A percentile compares a stretch with the other conserved stretches of the same genome.
These are phyloP conservation scores for Ancistrus triradiatus DNA, from an alignment of 2,113 vertebrate species.

Conservation along the genomic window DNA sequence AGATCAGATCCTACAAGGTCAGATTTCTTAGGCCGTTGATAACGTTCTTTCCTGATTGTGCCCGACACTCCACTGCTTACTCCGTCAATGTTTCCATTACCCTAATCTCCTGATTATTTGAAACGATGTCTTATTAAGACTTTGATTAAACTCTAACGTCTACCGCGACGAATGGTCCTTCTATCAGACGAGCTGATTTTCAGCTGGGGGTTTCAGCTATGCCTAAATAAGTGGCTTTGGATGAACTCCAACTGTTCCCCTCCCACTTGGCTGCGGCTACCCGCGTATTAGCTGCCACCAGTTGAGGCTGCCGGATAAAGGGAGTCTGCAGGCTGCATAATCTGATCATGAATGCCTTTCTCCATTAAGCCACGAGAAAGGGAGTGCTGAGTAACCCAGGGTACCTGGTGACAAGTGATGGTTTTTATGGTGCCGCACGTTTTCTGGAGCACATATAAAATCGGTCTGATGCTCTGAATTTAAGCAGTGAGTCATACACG, in stretches of 20 bases:
- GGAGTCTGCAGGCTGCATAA: slow-evolving; percentile 25
- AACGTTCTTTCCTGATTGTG: neutral
- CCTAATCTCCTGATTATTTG: slow-evolving; percentile 17
- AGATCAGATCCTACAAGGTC: slow-evolving; percentile 87
- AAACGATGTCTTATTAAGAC: slow-evolving; percentile 30
- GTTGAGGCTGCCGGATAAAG: slow-evolving; percentile 30
- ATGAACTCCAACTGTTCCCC: slow-evolving; percentile 44
- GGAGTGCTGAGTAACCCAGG: slow-evolving; percentile 21
- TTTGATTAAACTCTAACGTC: too few species aligned
- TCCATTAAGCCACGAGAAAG: slow-evolving; percentile 37
- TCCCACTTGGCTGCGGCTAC: slow-evolving; percentile 32
- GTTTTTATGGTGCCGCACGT: slow-evolving; percentile 2
- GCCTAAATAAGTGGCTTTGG: slow-evolving; percentile 41
- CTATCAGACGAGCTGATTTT: too few species aligned
- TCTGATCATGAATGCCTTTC: slow-evolving; percentile 37
- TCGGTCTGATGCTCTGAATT: neutral
- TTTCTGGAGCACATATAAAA: neutral
- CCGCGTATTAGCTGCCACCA: slow-evolving; percentile 30
- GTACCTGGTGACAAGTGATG: slow-evolving; percentile 30
- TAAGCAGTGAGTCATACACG: slow-evolving; percentile 18
- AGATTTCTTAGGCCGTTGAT: slow-evolving; percentile 23
- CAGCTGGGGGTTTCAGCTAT: slow-evolving; percentile 5
- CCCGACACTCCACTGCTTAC: slow-evolving; percentile 7
- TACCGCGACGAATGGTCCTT: too few species aligned
- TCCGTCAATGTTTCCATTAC: neutral